A percentile compares a stretch with the other conserved stretches of the same genome.
Evolutionary conservation across 2,888 invertebrate species (phyloP).

Genomic region (Scrobipalpa atriplicella): DNA sequence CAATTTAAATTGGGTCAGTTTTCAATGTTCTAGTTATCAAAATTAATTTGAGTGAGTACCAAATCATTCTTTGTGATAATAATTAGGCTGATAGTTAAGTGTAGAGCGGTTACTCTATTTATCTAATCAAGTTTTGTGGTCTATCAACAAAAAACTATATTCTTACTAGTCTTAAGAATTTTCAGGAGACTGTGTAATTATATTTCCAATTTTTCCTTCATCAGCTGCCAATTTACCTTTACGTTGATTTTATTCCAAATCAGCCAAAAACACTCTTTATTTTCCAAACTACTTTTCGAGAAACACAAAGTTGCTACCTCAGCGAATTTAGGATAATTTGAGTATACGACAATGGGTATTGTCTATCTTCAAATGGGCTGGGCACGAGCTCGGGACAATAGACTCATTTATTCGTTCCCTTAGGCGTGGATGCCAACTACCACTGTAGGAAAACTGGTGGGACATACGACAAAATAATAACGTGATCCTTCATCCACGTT

Average conservation of each 20-base stretch:
- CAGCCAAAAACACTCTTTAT: too few relatives aligned
- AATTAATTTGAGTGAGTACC: slow-evolving; percentile 38
- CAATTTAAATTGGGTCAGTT: slow-evolving; percentile 51
- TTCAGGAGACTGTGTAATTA: too few relatives aligned
- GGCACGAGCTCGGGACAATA: slow-evolving; percentile 64
- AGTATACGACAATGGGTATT: slow-evolving; percentile 71
- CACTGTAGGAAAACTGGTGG: slow-evolving; percentile 46
- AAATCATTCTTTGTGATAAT: too few relatives aligned
- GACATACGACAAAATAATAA: slow-evolving; percentile 55
- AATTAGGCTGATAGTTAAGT: too few relatives aligned
- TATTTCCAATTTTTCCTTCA: too few relatives aligned
- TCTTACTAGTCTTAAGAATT: too few relatives aligned
- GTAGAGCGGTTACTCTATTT: too few relatives aligned
- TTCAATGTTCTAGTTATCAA: slow-evolving; percentile 55
- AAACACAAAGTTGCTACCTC: slow-evolving; percentile 31
- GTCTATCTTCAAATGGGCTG: slow-evolving; percentile 73
- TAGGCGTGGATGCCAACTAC: slow-evolving; percentile 68
- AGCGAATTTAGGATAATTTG: slow-evolving; percentile 71
- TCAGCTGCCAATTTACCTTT: too few relatives aligned
- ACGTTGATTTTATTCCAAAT: too few relatives aligned
- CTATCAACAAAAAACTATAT: too few relatives aligned
- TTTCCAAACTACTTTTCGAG: neutral
- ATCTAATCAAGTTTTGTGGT: too few relatives aligned
- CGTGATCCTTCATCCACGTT: slow-evolving; percentile 36
- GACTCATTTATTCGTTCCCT: slow-evolving; percentile 73